Evolutionary conservation across 2,797 vertebrate genomes (phyloP).

Genomic region (Hirundo rustica): DNA sequence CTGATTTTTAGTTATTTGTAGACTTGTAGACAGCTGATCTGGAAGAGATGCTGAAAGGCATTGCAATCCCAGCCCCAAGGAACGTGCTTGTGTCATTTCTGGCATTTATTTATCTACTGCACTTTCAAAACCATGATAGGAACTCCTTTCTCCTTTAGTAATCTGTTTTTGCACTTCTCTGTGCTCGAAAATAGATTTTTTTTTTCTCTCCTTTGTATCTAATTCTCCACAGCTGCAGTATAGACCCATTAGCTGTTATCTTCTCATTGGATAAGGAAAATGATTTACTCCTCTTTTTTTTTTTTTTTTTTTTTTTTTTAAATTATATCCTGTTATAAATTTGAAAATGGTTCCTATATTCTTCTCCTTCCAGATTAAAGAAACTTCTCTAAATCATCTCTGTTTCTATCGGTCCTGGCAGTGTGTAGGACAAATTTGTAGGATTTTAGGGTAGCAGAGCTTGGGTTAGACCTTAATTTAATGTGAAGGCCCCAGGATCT

Average conservation of each 20-base stretch:
- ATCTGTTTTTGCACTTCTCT: not conserved
- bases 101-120: not conserved
- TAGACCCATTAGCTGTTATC: not conserved
- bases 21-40: not conserved
- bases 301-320: not conserved
- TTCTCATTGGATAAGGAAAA: not conserved
- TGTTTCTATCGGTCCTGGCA: not conserved
- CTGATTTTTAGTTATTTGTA: not conserved
- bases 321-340: not conserved
- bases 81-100: not conserved
- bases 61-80: not conserved
- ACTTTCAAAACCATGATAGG: not conserved
- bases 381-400: not conserved
- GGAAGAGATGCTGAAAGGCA: not conserved
- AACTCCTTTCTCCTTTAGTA: not conserved
- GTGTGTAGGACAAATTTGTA: not conserved
- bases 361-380: not conserved
- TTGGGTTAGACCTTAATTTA: not conserved
- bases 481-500: not conserved
- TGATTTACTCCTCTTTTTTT: not conserved
- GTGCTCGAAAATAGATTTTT: not conserved
- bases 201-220: not conserved
- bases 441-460: not conserved
- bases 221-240: not conserved
- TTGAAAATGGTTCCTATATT: not conserved